Conservation (phyloP, 2,888 invertebrate genomes). For the Poecilus cupreus region DNA sequence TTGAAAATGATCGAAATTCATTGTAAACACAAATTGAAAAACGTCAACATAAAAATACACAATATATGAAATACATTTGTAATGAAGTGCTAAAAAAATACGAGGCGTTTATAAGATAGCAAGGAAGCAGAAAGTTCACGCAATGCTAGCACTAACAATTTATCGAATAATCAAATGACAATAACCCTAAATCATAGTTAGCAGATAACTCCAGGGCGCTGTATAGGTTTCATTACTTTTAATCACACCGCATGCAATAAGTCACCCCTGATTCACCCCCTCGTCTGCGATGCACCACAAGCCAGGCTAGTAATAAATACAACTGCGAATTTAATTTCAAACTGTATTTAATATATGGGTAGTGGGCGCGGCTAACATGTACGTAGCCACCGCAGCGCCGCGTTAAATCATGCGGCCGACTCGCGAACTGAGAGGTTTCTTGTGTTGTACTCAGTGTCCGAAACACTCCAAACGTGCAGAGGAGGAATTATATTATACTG, state of each 20-base stretch:
- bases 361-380: slow-evolving; percentile 49
- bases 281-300: slow-evolving; percentile 5
- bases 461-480: slow-evolving; percentile 24
- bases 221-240: slow-evolving; percentile 54
- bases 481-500: background rate
- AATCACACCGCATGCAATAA: slow-evolving; percentile 45
- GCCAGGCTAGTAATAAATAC: slow-evolving; percentile 53
- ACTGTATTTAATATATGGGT: slow-evolving; percentile 57
- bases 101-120: too few relatives aligned
- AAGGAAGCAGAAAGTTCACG: background rate
- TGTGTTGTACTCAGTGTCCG: slow-evolving; percentile 15
- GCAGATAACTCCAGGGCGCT: background rate
- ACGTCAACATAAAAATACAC: too few relatives aligned
- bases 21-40: too few relatives aligned
- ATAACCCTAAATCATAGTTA: slow-evolving; percentile 51
- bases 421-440: slow-evolving; percentile 5
- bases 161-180: slow-evolving; percentile 37
- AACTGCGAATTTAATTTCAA: slow-evolving; percentile 56
- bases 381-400: slow-evolving; percentile 47
- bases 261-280: slow-evolving; percentile 27
- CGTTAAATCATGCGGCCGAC: slow-evolving; percentile 46
- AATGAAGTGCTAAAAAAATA: too few relatives aligned
- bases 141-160: background rate
- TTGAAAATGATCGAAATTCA: too few relatives aligned
- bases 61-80: too few relatives aligned